Conservation (phyloP, 2,797 vertebrate genomes). For the Scleropages formosus region DNA sequence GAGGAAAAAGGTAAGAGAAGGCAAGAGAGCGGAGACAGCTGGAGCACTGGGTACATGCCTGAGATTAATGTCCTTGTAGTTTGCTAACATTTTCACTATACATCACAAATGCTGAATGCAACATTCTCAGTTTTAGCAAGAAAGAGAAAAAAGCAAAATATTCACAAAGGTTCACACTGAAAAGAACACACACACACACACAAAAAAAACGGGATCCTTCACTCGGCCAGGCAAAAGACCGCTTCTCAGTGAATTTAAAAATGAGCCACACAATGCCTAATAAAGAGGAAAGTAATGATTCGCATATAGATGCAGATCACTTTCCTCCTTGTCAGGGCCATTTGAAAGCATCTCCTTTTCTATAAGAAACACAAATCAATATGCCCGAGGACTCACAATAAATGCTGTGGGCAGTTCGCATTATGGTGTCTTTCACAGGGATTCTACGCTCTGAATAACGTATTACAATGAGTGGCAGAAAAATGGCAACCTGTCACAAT, state of each 20-base stretch:
- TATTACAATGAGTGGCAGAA: slow-evolving; percentile 63
- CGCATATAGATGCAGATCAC: slow-evolving; percentile 58
- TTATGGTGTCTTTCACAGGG: slow-evolving; percentile 65
- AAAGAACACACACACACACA: slow-evolving; percentile 6
- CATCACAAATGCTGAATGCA: too few relatives aligned
- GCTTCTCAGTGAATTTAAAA: slow-evolving; percentile 46
- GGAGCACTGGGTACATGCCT: too few relatives aligned
- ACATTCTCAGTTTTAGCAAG: too few relatives aligned
- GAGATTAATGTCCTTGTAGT: too few relatives aligned
- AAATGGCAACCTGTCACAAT: slow-evolving; percentile 68
- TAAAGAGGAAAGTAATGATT: slow-evolving; percentile 50
- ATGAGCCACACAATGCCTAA: slow-evolving; percentile 44
- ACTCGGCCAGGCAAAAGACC: background rate
- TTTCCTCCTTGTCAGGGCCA: slow-evolving; percentile 58
- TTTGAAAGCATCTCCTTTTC: slow-evolving; percentile 66
- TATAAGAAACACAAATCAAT: slow-evolving; percentile 73
- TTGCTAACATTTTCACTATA: too few relatives aligned
- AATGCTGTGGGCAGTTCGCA: slow-evolving; percentile 55
- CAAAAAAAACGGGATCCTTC: background rate
- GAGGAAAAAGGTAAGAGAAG: background rate
- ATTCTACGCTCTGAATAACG: slow-evolving; percentile 57
- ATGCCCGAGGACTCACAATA: slow-evolving; percentile 57
- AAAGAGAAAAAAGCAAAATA: background rate
- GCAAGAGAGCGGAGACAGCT: background rate
- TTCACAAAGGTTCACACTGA: background rate